Base-by-base conservation (phyloP, 2,113 vertebrate genomes). In the Boulengeromyrus knoepffleri region DNA sequence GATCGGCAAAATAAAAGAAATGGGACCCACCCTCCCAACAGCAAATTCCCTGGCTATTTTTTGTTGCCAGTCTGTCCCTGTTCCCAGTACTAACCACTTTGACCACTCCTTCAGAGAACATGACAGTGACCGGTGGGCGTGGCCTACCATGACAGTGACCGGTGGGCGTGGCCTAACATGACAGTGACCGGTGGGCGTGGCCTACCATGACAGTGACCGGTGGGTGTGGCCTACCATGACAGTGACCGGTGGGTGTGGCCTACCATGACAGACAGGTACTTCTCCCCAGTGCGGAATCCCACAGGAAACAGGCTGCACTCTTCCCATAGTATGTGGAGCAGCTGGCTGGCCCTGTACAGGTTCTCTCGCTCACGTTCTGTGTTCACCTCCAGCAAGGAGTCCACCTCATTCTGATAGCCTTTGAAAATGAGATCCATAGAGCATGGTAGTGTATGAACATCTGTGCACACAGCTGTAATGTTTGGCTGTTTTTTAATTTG, bases 321-420 rank as follows among this genome's bases (percentile, higher is more conserved):
- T 88, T 98, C 96, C 0, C 96, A 95, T 89, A 99, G 95, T 88
- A 95, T 96, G 70, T 95, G 90, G 84, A 99, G 87, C 89, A 98
- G 95, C 45, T 97, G 96, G 3, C 94, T 92, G 21, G 96, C 95
- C 93, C 95, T 96, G 86, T 93, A 93, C 24, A 96, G 95, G 93
- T 97, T 96, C 88, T 97, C 96, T 66, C 96, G 94, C 90, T 96
- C 94, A 83, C 94, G 96, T 84, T 96, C 96, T 77, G 96, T 96
- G 49, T 97, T 98, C 88, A 99, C 97, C 0, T 95, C 95, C 93
- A 99, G 91, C 92, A 99, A 92, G 50, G 95, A 94, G 9, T 99
- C 97, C 0, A 95, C 97, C 94, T 99, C 97, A 89, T 95, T 96
- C 93, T 98, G 97, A 92, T 98, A 99, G 91, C 98, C 98, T 99